Evolutionary conservation across 92 coral and sea anemone genomes (phyloP).

Genomic region (Virgularia gustaviana): DNA sequence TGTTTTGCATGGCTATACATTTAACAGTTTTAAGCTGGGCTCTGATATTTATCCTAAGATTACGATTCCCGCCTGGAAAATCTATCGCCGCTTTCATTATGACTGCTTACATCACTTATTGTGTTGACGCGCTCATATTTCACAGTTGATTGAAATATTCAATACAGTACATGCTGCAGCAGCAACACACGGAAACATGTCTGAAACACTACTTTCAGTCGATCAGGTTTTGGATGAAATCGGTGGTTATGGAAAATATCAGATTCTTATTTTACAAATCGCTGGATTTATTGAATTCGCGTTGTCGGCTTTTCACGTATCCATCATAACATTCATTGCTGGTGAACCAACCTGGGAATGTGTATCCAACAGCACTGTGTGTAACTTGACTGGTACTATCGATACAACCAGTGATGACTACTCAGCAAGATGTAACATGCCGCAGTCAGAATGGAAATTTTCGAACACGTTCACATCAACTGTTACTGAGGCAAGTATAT

Average conservation of each 20-base stretch:
- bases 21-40: no score
- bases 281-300: conserved; percentile 44
- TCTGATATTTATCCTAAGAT: no score
- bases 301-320: conserved; percentile 45
- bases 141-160: no score
- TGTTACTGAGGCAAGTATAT: conserved; percentile 67
- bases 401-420: conserved; percentile 32
- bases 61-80: no score
- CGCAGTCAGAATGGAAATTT: conserved; percentile 73
- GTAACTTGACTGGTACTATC: conserved; percentile 37
- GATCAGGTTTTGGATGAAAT: conserved; percentile 38
- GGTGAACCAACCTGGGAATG: conserved; percentile 63
- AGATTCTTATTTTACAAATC: conserved; percentile 34
- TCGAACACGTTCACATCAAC: conserved; percentile 62
- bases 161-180: no score
- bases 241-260: conserved; percentile 45
- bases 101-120: no score
- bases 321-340: conserved; percentile 52
- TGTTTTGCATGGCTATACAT: no score
- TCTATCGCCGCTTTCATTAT: no score
- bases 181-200: no score
- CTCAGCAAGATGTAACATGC: conserved; percentile 56
- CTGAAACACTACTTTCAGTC: no score
- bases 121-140: no score
- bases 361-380: conserved; percentile 49